Base-by-base conservation (phyloP, 2,113 vertebrate species). In the Poecile atricapillus region DNA sequence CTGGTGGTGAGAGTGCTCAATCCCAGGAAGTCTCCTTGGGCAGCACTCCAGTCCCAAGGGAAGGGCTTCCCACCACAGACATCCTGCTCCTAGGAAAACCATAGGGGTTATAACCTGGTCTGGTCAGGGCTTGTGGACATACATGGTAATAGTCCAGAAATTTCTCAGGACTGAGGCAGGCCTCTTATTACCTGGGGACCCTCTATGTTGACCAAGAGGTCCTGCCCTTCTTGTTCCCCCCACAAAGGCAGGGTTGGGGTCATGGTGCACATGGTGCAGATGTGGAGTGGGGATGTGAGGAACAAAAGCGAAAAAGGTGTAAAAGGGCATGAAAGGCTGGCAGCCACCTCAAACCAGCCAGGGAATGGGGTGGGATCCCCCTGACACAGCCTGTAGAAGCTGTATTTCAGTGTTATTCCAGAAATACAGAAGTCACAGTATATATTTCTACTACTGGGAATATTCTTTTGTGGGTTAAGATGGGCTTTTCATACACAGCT, bases 261-360 rank as follows among this genome's bases (percentile, higher is more conserved):
- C 27, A 46, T 11, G 33, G 33, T 44, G 15, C 37, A 22, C 11
- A 2, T 7, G 27, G 7, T 0, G 1, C 35, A 37, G 27, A 18
- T 27, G 10, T 39, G 27, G 41, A 39, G 8, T 41, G 11, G 20
- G n/a, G 25, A 55, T 55, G 41, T 31, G 25, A 62, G 62, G 62
- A 30, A 11, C 30, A 28, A 30, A 60, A 41, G 55, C 25, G 23
- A 73, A 35, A 39, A 49, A 35, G 28, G 18, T 2, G 5, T 62
- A 31, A n/a, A 30, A 41, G 39, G 39, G 13, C 41, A 9, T 19
- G n/a, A 55, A 47, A 62, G 46, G 53, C 21, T 81, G 28, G 37
- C 23, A 81, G 77, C 7, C 68, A 52, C 23, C 39, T n/a, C 28
- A 39, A 39, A 60, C 14, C 23, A 39, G 28, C 28, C 37, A 30